Evolutionary conservation across 2,888 invertebrate species (phyloP).

Genomic region (Ferdinandea cuprea): DNA sequence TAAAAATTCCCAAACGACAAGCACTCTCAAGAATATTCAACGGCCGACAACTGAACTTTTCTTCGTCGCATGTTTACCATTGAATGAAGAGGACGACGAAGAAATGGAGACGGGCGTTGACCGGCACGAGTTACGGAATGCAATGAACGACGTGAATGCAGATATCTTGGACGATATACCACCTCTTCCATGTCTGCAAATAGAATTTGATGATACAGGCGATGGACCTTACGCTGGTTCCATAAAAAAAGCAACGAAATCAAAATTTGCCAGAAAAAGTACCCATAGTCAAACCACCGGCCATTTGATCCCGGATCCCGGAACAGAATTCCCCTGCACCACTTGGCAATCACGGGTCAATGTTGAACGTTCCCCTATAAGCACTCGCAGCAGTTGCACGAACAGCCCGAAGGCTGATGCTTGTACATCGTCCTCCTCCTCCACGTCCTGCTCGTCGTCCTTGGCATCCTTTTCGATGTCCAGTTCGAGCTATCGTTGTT

Average conservation of each 20-base stretch:
- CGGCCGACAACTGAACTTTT: conserved; percentile 74
- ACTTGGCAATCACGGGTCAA: conserved; percentile 53
- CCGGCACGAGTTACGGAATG: conserved; percentile 31
- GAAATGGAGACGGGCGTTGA: conserved; percentile 36
- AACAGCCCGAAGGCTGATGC: conserved; percentile 40
- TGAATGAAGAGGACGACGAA: conserved; percentile 38
- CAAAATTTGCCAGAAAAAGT: conserved; percentile 49
- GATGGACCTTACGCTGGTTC: conserved; percentile 32
- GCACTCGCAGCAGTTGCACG: conserved; percentile 39
- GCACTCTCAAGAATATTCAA: conserved; percentile 33
- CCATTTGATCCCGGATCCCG: conserved; percentile 56
- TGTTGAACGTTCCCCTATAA: conserved; percentile 35
- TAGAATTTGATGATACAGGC: conserved; percentile 29
- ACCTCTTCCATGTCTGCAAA: background rate
- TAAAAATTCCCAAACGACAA: conserved; percentile 40
- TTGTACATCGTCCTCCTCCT: conserved; percentile 40
- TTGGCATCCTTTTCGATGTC: conserved; percentile 68
- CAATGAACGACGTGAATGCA: conserved; percentile 54
- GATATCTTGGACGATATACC: conserved; percentile 42
- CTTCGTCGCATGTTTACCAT: conserved; percentile 78
- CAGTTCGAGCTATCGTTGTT: conserved; percentile 57
- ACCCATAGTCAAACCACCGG: conserved; percentile 55
- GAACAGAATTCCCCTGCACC: conserved; percentile 24
- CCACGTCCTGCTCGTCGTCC: conserved; percentile 47
- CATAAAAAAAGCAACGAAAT: conserved; percentile 60